Evolutionary conservation across 2,113 vertebrate species (phyloP), one percentile per base, ranked within the genome.

Genomic region (Lontra canadensis): DNA sequence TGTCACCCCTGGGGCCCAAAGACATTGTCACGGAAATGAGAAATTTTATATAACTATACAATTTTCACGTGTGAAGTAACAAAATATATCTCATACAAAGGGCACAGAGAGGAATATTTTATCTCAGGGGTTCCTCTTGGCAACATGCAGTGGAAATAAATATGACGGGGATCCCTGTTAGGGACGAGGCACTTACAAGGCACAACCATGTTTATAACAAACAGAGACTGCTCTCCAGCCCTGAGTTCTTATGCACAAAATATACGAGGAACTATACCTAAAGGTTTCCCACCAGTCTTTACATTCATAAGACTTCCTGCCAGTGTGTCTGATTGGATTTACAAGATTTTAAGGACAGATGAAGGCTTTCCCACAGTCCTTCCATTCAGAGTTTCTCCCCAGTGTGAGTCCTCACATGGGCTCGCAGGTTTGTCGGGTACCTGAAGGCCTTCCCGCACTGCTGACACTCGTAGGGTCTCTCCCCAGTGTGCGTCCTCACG

Each of bases 241-340:
- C 55, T 92, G 61, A 82, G 34, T 39, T 49, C 74, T 49, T 34
- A 25, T 10, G 7, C 65, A 73, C 47, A 80, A 42, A 85, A 49
- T 4, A 49, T 59, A 17, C 13, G 76, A 65, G n/a, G 15, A 42
- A 15, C 63, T 74, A n/a, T 20, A 23, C 26, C n/a, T 83, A 36
- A 95, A 98, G 25, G 26, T 49, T 57, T 92, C 87, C n/a, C 92
- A 88, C 36, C 93, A 95, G 9, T 94, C 89, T 0, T 74, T 55
- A n/a, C 94, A 95, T 11, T 81, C 31, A 34, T 83, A 92, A 17
- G 55, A 76, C 67, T 96, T 97, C 78, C 86, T 59, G 31, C 61
- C 61, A 13, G 61, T 81, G 39, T 88, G 91, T 69, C 63, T 92
- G 44, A 79, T 63, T 5, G 11, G 13, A 9, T 87, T 59, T 49